Conservation (phyloP, 2,888 invertebrate species). For the Lottia scabra region DNA sequence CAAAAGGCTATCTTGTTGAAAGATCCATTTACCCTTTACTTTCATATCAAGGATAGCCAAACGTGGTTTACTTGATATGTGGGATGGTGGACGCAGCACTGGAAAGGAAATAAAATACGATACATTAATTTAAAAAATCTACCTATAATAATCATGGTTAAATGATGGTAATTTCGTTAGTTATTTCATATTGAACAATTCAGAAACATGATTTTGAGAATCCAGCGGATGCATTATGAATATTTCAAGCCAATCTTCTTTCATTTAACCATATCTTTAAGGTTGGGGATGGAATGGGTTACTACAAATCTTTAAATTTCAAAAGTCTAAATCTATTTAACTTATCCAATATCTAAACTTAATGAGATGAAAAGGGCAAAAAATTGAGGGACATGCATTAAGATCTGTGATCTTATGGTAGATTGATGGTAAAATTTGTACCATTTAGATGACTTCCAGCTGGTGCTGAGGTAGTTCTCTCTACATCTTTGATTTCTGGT, state of each 20-base stretch:
- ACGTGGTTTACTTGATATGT: slow-evolving; percentile 8
- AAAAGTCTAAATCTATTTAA: too few relatives aligned
- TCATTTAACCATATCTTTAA: background rate
- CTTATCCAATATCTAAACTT: too few relatives aligned
- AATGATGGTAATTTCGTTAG: background rate
- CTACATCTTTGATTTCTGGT: background rate
- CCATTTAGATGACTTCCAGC: background rate
- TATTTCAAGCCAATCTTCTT: background rate
- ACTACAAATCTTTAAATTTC: too few relatives aligned
- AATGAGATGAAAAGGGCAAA: too few relatives aligned
- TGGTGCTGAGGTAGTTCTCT: background rate
- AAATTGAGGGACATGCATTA: background rate
- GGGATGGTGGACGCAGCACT: background rate
- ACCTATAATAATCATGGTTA: background rate
- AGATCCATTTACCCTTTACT: slow-evolving; percentile 13
- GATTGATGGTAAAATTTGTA: background rate
- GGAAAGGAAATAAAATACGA: slow-evolving; percentile 6
- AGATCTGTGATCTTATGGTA: background rate
- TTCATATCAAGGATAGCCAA: slow-evolving; percentile 16
- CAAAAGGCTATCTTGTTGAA: background rate
- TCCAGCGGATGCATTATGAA: background rate
- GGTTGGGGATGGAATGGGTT: background rate
- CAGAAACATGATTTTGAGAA: background rate
- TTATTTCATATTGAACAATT: background rate
- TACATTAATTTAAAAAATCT: too few relatives aligned